Conservation (phyloP, 2,888 invertebrate species). For the Hofmannophila pseudospretella region DNA sequence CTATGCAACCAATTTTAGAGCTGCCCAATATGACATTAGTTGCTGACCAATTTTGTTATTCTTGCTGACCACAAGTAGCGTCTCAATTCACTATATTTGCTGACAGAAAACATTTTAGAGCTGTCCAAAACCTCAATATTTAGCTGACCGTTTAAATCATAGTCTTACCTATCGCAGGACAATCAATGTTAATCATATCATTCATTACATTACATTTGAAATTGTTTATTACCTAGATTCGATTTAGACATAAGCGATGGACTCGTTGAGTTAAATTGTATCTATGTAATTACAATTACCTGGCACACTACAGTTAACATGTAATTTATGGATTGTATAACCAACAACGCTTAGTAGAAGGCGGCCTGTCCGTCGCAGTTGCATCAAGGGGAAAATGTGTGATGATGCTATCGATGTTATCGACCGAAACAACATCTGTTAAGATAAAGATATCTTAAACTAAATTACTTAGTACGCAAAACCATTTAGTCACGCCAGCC, state of each 20-base stretch:
- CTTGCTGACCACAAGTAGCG: too few species aligned
- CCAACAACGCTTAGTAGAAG: conserved; percentile 17
- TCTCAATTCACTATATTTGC: too few species aligned
- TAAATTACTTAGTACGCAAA: conserved; percentile 20
- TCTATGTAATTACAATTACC: conserved; percentile 9
- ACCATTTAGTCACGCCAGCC: conserved; percentile 56
- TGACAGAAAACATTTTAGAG: too few species aligned
- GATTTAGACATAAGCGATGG: conserved; percentile 9
- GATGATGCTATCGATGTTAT: conserved; percentile 60
- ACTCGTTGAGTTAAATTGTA: conserved; percentile 4
- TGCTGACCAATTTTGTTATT: too few species aligned
- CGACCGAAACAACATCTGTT: conserved; percentile 51
- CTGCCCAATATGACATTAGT: too few species aligned
- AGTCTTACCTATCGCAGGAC: too few species aligned
- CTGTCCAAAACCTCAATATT: too few species aligned
- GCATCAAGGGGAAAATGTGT: conserved; percentile 22
- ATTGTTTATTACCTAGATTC: too few species aligned
- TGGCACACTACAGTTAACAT: conserved; percentile 17
- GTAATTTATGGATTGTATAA: conserved; percentile 32
- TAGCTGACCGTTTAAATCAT: too few species aligned
- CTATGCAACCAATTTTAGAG: too few species aligned
- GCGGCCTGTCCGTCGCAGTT: conserved; percentile 22
- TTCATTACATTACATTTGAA: too few species aligned
- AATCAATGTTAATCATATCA: too few species aligned
- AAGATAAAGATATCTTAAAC: conserved; percentile 22